Conservation (phyloP, 2,113 vertebrate species). For the Hiodon alosoides region DNA sequence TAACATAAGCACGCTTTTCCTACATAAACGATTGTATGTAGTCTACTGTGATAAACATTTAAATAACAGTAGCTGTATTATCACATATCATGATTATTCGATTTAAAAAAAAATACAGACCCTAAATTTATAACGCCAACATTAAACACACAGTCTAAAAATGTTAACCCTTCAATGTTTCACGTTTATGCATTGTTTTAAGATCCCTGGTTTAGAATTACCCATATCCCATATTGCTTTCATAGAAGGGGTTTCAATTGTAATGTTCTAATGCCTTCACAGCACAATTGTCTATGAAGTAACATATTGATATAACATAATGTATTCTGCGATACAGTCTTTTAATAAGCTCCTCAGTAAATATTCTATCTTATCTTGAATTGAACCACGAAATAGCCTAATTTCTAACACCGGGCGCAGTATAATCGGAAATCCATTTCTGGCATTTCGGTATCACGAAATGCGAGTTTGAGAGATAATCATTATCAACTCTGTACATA, state of each 20-base stretch:
- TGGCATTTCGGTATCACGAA: conserved; percentile 26
- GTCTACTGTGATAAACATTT: too few relatives aligned
- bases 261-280: background rate
- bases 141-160: too few relatives aligned
- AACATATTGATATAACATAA: conserved; percentile 22
- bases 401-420: conserved; percentile 24
- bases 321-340: conserved; percentile 17
- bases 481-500: conserved; percentile 22
- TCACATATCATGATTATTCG: too few relatives aligned
- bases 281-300: background rate
- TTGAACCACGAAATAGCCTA: conserved; percentile 20
- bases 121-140: too few relatives aligned
- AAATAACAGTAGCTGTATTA: too few relatives aligned
- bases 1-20: too few relatives aligned
- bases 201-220: background rate
- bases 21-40: too few relatives aligned
- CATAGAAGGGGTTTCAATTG: background rate
- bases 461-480: conserved; percentile 23
- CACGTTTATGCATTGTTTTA: too few relatives aligned
- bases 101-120: too few relatives aligned
- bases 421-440: conserved; percentile 29
- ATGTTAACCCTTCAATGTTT: too few relatives aligned
- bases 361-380: conserved; percentile 29
- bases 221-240: background rate
- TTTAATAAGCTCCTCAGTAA: conserved; percentile 25